Percentiles rank a stretch among this genome's conserved stretches.
Conservation (phyloP, 2,888 invertebrate genomes). For the Xylota segnis region DNA sequence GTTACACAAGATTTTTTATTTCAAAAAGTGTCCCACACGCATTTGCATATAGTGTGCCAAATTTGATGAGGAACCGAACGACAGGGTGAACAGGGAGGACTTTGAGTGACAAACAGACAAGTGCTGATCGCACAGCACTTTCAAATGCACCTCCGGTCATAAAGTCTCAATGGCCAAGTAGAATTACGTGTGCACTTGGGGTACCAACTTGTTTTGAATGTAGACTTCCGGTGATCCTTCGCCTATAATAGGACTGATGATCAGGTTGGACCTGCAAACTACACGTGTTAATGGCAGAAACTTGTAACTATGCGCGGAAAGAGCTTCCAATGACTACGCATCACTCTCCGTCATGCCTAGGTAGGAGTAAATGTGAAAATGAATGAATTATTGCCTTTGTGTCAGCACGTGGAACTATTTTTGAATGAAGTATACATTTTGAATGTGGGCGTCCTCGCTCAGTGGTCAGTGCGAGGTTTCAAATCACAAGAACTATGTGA, state of each 20-base stretch:
- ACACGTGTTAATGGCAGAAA: neutral
- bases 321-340: neutral
- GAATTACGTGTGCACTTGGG: too few species aligned
- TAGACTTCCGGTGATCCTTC: neutral
- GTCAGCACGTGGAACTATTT: neutral
- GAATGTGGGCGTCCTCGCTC: too few species aligned
- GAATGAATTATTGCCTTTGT: neutral
- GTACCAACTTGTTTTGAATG: too few species aligned
- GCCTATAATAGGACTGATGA: neutral
- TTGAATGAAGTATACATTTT: neutral
- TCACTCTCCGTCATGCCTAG: neutral
- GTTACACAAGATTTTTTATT: slow-evolving; percentile 58
- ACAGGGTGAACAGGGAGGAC: neutral
- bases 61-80: slow-evolving; percentile 9
- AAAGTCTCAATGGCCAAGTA: too few species aligned
- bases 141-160: too few species aligned
- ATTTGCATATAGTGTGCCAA: slow-evolving; percentile 30
- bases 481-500: too few species aligned
- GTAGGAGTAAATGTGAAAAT: neutral
- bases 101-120: neutral
- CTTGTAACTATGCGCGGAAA: neutral
- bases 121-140: neutral
- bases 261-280: neutral
- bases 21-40: slow-evolving; percentile 43
- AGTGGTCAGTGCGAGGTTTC: too few species aligned